phyloP scores from a whole-genome alignment of 2,113 vertebrate genomes.

The Serinus canaria region DNA sequence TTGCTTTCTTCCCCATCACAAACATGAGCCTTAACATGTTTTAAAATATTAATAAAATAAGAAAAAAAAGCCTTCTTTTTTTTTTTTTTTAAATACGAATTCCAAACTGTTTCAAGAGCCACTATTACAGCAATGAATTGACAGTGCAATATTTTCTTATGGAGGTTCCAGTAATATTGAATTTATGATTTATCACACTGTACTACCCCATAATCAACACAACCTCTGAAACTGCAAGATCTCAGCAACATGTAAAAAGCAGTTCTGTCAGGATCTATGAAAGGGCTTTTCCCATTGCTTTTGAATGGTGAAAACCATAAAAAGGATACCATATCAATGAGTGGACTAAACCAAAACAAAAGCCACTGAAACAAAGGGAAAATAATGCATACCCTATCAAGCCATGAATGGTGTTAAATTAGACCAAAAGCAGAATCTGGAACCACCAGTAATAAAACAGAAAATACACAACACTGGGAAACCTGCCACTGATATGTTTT shows the following conservation, averaged over 20 bases:
- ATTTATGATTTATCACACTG: not conserved
- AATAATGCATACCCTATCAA: not conserved
- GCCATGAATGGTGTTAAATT: not conserved
- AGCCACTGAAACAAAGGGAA: not conserved
- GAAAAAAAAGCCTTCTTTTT: not conserved
- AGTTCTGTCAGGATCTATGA: not conserved
- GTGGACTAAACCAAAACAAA: constrained; percentile 26
- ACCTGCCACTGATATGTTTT: not conserved
- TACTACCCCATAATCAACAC: not conserved
- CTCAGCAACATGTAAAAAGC: not conserved
- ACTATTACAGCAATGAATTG: not conserved
- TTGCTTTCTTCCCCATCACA: not conserved
- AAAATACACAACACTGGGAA: constrained; percentile 23
- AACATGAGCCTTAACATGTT: not conserved
- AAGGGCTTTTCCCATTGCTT: constrained; percentile 5
- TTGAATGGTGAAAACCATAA: constrained; percentile 5
- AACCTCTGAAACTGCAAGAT: constrained; percentile 33
- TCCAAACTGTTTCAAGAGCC: not conserved
- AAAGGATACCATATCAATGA: not conserved
- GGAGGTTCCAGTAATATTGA: not conserved
- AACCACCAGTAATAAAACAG: constrained; percentile 42
- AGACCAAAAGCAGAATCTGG: constrained; percentile 4
- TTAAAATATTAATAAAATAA: not conserved
- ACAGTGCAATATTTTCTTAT: not conserved
- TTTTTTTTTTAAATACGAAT: not conserved